Evolutionary conservation across 1,140 invertebrate species (phyloP).

Genomic region (Ceratina japonica): DNA sequence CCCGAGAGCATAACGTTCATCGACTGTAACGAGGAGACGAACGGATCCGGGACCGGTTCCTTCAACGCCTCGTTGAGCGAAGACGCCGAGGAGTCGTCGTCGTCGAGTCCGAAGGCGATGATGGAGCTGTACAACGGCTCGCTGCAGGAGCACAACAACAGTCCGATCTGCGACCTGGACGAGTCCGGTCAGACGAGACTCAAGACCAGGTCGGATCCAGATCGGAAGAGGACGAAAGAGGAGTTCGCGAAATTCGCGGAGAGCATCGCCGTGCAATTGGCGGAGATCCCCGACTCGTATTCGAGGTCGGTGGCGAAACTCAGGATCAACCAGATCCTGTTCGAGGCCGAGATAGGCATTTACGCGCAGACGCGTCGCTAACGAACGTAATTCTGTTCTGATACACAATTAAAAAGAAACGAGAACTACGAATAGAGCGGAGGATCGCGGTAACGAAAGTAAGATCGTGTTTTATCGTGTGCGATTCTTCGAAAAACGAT

Average conservation of each 20-base stretch:
- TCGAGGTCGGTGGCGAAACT: slow-evolving; percentile 70
- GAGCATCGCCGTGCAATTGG: slow-evolving; percentile 66
- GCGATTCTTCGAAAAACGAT: slow-evolving; percentile 11
- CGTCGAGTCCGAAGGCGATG: slow-evolving; percentile 55
- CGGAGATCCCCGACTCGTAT: slow-evolving; percentile 68
- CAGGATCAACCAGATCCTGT: slow-evolving; percentile 69
- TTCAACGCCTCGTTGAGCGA: slow-evolving; percentile 65
- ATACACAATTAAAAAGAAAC: neutral
- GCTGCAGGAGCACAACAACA: slow-evolving; percentile 40
- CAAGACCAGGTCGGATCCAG: slow-evolving; percentile 20
- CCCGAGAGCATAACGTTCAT: slow-evolving; percentile 67
- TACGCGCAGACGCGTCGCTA: slow-evolving; percentile 66
- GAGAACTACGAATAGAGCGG: neutral
- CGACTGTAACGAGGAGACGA: slow-evolving; percentile 64
- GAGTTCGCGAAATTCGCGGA: slow-evolving; percentile 69
- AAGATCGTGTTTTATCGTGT: neutral
- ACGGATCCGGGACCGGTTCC: slow-evolving; percentile 63
- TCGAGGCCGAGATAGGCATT: slow-evolving; percentile 69
- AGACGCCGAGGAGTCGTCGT: slow-evolving; percentile 64
- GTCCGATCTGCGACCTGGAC: slow-evolving; percentile 34
- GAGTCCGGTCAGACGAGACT: slow-evolving; percentile 40
- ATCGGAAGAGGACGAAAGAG: slow-evolving; percentile 59
- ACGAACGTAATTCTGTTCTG: slow-evolving; percentile 23
- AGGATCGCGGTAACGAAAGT: neutral
- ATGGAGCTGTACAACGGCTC: slow-evolving; percentile 53